phyloP scores from a whole-genome alignment of 2,113 vertebrate species.

The Erpornis zantholeuca region DNA sequence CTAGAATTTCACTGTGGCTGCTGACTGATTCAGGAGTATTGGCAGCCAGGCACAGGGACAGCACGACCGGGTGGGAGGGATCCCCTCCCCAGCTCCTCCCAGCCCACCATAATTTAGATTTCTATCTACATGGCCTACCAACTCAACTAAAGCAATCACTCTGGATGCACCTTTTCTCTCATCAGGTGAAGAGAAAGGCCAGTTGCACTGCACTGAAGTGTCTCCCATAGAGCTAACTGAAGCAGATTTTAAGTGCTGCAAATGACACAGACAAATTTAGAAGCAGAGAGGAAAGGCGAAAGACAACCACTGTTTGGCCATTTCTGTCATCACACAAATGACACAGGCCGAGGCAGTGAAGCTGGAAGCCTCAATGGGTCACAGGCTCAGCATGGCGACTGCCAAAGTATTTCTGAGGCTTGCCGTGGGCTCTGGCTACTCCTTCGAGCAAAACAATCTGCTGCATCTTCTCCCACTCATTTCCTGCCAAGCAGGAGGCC shows the following conservation, averaged over 20 bases:
- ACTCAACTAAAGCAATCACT: background rate
- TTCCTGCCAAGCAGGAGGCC: conserved; percentile 22
- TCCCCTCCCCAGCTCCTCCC: background rate
- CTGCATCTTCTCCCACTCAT: conserved; percentile 12
- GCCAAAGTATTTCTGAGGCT: background rate
- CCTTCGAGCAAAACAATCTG: background rate
- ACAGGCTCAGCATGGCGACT: background rate
- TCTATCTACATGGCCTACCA: background rate
- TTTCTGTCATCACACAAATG: background rate
- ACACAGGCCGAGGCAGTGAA: background rate
- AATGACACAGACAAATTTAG: background rate
- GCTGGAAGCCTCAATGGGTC: conserved; percentile 4
- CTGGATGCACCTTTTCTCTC: background rate
- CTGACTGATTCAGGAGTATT: accelerated
- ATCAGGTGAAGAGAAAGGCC: background rate
- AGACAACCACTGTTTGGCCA: background rate
- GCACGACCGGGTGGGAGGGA: accelerated
- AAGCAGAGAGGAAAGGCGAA: background rate
- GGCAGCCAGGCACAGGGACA: background rate
- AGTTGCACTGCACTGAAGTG: background rate
- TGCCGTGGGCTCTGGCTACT: background rate
- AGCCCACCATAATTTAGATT: background rate
- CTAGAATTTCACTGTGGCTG: background rate
- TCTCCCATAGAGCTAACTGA: background rate
- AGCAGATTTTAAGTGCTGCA: background rate